phyloP scores from a whole-genome alignment of 2,113 vertebrate genomes.

The Thinocorus orbignyianus region DNA sequence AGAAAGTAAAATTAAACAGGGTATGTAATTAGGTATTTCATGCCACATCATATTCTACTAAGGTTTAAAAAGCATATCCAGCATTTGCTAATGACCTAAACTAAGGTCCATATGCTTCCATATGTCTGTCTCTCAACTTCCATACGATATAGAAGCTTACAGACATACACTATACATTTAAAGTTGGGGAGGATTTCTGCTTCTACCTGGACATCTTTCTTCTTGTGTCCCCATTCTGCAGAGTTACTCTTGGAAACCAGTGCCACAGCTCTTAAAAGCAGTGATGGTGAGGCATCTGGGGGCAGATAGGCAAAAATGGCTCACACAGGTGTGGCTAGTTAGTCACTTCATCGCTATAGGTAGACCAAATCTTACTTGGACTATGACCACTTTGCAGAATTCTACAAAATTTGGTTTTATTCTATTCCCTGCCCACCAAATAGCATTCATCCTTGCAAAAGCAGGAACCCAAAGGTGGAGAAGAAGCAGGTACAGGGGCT shows the following conservation, averaged over 20 bases:
- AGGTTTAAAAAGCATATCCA: not conserved
- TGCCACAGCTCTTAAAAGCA: not conserved
- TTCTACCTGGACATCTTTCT: not conserved
- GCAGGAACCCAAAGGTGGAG: not conserved
- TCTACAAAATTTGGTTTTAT: not conserved
- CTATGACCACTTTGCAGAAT: not conserved
- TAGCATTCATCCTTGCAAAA: not conserved
- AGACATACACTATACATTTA: not conserved
- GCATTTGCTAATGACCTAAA: not conserved
- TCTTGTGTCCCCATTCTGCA: not conserved
- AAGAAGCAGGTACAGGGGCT: not conserved
- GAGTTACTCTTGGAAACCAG: not conserved
- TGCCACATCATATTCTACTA: not conserved
- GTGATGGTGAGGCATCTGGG: not conserved
- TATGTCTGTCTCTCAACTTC: not conserved
- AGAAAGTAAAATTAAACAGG: not conserved
- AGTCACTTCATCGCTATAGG: not conserved
- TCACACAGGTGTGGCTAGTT: not conserved
- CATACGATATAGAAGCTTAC: not conserved
- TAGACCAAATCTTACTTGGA: not conserved
- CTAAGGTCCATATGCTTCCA: not conserved
- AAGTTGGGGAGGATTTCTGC: not conserved
- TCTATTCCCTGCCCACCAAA: not conserved
- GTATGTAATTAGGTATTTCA: constrained; percentile 1
- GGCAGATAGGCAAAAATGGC: not conserved